Evolutionary conservation across 2,888 invertebrate species (phyloP), one percentile per base, ranked within the genome.

Genomic region (Sminthurides aquaticus): DNA sequence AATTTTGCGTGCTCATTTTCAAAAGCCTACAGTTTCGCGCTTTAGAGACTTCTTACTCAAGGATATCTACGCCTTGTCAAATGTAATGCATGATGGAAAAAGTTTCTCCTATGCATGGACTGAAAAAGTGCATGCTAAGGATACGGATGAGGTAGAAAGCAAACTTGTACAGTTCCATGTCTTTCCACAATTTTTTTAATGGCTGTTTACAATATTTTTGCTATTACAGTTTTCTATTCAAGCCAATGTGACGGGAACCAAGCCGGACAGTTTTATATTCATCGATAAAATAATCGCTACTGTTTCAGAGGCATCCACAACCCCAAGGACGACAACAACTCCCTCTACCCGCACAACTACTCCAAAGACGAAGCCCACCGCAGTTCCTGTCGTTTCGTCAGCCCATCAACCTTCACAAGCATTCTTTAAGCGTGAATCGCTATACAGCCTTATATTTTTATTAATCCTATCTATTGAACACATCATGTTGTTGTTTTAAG

Each of bases 321-420:
- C 28, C 1, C 24, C 58, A 22, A 57, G 55, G 28, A 57, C 27
- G 2, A 34, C 20, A 20, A 11, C 18, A 22, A 27, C 54, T n/a
- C n/a, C 3, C 3, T 49, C 34, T 11, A 34, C 61, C n/a, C 52
- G 54, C 82, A 71, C 91, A 91, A 71, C 91, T 91, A 52, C 52
- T 18, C 22, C 52, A 52, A 52, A 52, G 22, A 8, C 52, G 20
- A 52, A 8, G 18, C 52, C 52, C 5, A 15, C 52, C n/a, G n/a
- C n/a, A n/a, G n/a, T n/a, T 5, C 52, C 52, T 22, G 22, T 52
- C 5, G 52, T 52, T 52, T 15, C 52, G 5, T 5, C 20, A 15
- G 18, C 52, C 43, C 8, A 18, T 43, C 43, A 43, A 8, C 43
- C 43, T n/a, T n/a, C n/a, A n/a, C n/a, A n/a, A n/a, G n/a, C n/a